phyloP scores from a whole-genome alignment of 2,888 invertebrate genomes.

The Atrina japonica region DNA sequence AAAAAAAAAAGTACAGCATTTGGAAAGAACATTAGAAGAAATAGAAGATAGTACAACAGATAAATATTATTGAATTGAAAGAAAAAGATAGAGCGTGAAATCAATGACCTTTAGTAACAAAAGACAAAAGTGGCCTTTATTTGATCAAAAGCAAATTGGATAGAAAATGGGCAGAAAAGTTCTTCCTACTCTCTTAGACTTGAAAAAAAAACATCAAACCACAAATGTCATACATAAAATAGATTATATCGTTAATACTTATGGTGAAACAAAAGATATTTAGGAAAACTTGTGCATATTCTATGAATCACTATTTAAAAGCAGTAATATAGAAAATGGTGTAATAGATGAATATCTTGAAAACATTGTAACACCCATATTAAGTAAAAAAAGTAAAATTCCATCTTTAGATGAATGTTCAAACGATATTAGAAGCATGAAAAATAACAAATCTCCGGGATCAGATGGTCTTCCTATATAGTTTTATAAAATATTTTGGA shows the following conservation, averaged over 20 bases:
- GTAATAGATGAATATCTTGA: too few relatives aligned
- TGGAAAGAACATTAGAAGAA: conserved; percentile 6
- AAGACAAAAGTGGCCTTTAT: conserved; percentile 7
- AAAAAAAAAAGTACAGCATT: not conserved
- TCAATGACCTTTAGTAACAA: conserved; percentile 4
- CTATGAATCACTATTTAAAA: too few relatives aligned
- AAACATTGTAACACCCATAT: too few relatives aligned
- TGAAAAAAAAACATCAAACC: not conserved
- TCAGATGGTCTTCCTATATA: too few relatives aligned
- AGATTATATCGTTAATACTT: not conserved
- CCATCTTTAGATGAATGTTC: too few relatives aligned
- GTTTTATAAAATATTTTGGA: too few relatives aligned
- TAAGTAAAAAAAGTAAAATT: too few relatives aligned
- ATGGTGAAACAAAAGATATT: not conserved
- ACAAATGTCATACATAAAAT: conserved; percentile 12
- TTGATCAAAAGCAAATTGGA: too few relatives aligned
- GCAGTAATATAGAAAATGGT: too few relatives aligned
- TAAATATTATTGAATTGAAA: not conserved
- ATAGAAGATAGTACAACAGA: not conserved
- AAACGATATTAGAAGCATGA: too few relatives aligned
- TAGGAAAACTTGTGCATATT: conserved; percentile 1
- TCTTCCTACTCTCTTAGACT: conserved; percentile 12
- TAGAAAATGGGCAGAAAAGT: too few relatives aligned
- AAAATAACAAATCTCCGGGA: too few relatives aligned
- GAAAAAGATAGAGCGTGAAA: not conserved